Conservation (phyloP, 2,888 invertebrate species). For the Hemithea aestivaria region DNA sequence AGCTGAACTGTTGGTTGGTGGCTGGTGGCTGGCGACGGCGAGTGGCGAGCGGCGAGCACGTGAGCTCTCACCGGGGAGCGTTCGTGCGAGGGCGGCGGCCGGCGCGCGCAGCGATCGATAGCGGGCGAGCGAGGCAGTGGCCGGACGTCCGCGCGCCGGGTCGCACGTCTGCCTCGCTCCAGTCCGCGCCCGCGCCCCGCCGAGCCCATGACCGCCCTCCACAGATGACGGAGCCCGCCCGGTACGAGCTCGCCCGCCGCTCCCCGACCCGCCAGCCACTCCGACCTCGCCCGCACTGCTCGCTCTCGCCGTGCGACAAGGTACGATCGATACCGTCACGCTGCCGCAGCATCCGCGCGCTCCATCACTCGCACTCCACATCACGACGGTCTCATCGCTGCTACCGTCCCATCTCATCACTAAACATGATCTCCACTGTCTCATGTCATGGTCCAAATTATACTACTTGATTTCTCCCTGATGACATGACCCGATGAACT, state of each 20-base stretch:
- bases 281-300: slow-evolving; percentile 49
- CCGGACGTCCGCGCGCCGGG: slow-evolving; percentile 65
- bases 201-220: slow-evolving; percentile 68
- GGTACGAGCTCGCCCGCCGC: slow-evolving; percentile 51
- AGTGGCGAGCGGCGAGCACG: slow-evolving; percentile 56
- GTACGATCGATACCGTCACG: slow-evolving; percentile 60
- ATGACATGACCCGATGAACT: no score
- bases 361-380: slow-evolving; percentile 37
- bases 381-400: no score
- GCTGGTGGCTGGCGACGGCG: slow-evolving; percentile 5
- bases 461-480: no score
- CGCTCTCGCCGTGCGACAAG: slow-evolving; percentile 51
- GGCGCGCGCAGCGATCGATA: slow-evolving; percentile 70
- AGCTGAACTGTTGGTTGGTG: neutral
- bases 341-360: slow-evolving; percentile 45
- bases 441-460: slow-evolving; percentile 1
- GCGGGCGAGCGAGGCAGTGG: slow-evolving; percentile 57
- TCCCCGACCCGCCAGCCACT: slow-evolving; percentile 51
- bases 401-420: slow-evolving; percentile 7
- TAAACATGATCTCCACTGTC: slow-evolving; percentile 1
- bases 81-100: slow-evolving; percentile 64
- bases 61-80: slow-evolving; percentile 71
- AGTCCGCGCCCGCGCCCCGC: slow-evolving; percentile 37
- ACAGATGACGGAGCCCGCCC: slow-evolving; percentile 78
- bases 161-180: slow-evolving; percentile 49